Evolutionary conservation across 2,113 vertebrate species (phyloP).

Genomic region (Tychaedon coryphoeus): DNA sequence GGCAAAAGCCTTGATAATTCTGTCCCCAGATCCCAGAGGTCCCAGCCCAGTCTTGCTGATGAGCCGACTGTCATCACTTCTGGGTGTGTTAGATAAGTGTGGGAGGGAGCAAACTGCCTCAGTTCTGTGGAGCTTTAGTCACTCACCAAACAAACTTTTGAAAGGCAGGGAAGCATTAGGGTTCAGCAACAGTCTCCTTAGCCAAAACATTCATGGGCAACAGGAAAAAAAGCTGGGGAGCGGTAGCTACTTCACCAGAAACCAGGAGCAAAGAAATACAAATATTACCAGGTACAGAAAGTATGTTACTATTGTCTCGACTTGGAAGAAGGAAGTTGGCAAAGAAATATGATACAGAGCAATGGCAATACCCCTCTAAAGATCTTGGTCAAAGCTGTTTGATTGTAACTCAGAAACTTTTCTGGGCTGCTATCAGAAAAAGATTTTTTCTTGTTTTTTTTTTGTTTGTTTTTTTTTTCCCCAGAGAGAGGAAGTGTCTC

Average conservation of each 20-base stretch:
- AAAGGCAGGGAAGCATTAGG: neutral
- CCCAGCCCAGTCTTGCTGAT: neutral
- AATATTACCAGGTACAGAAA: neutral
- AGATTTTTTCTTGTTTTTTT: neutral
- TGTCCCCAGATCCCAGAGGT: neutral
- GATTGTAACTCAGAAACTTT: neutral
- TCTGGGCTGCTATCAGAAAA: neutral
- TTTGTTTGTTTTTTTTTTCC: no score
- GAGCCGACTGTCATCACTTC: neutral
- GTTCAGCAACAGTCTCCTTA: neutral
- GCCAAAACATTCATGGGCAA: neutral
- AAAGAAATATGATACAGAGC: neutral
- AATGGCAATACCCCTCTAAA: neutral
- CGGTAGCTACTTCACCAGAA: neutral
- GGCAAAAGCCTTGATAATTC: neutral
- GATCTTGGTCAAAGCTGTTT: neutral
- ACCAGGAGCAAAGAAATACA: neutral
- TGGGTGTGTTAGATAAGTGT: neutral
- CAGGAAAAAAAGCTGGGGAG: neutral
- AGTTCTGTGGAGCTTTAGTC: neutral
- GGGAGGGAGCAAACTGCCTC: neutral
- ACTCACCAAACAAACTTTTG: neutral
- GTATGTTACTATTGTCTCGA: neutral
- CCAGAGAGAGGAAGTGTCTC: neutral
- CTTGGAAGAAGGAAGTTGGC: neutral